Evolutionary conservation across 2,888 invertebrate genomes (phyloP), one percentile per base, ranked within the genome.

Genomic region (Oligia latruncula): DNA sequence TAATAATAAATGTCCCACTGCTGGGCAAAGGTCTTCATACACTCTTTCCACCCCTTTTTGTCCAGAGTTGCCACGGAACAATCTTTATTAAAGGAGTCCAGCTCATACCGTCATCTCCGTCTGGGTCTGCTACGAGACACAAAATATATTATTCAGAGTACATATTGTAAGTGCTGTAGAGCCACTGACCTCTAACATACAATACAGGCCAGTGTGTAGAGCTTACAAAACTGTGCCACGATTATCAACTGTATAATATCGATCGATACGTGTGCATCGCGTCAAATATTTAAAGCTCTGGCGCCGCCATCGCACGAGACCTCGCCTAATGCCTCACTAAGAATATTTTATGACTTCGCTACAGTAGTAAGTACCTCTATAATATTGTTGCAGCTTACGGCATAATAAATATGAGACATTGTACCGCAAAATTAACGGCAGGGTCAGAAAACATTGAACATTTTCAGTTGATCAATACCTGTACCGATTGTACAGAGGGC

Each of bases 341-440:
- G 15, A 85, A 85, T 81, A 71, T 77, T 85, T 85, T 46, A 83
- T 84, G 62, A 66, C 49, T n/a, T 66, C 13, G 5, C 71, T 40
- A 68, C 46, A 13, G n/a, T 29, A 52, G 15, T 58, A 66, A 71
- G 23, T 71, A 40, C n/a, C 8, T 40, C n/a, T 74, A n/a, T 77
- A 62, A 70, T 68, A 58, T 76, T 72, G 17, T 87, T 83, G 23
- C 81, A 88, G 88, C 88, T 17, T 90, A 81, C 55, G 88, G 90
- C 17, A 67, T 87, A 74, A 85, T 65, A 66, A 72, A 29, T 70
- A 87, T 74, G 74, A 66, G 78, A 35, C 46, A 84, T 11, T 86
- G 86, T 46, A 65, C 40, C 52, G 43, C 78, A n/a, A 46, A n/a
- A 23, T 40, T 70, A 20, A 70, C 23, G 17, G 46, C n/a, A 58